Conservation (phyloP, 2,113 vertebrate species). For the Actenoides hombroni region DNA sequence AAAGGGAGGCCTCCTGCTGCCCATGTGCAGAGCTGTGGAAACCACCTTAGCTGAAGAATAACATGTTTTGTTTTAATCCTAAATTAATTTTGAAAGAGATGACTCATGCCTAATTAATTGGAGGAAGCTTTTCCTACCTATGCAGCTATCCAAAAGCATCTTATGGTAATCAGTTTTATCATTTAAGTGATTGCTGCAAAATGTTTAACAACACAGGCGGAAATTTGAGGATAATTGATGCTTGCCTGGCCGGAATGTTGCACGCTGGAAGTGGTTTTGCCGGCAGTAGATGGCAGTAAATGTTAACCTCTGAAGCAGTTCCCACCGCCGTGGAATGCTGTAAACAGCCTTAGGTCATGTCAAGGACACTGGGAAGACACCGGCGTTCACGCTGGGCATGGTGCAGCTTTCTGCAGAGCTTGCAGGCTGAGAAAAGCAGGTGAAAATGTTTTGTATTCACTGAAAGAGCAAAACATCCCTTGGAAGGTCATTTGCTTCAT, state of each 20-base stretch:
- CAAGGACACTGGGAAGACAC: not conserved
- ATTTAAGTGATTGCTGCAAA: not conserved
- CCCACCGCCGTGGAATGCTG: not conserved
- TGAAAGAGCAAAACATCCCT: not conserved
- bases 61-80: not conserved
- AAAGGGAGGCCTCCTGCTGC: not conserved
- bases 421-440: not conserved
- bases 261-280: not conserved
- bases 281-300: constrained; percentile 62
- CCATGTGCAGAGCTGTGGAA: not conserved
- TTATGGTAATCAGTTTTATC: not conserved
- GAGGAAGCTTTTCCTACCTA: not conserved
- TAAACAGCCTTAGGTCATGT: not conserved
- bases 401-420: not conserved
- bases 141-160: not conserved
- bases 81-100: not conserved
- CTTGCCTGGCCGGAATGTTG: not conserved
- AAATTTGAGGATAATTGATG: not conserved
- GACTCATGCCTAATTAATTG: not conserved
- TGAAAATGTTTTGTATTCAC: not conserved
- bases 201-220: not conserved
- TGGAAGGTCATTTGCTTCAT: not conserved
- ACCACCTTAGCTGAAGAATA: not conserved
- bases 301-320: not conserved
- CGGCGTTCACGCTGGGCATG: not conserved